Evolutionary conservation across 2,113 vertebrate species (phyloP), one percentile per base, ranked within the genome.

Genomic region (Origma solitaria): DNA sequence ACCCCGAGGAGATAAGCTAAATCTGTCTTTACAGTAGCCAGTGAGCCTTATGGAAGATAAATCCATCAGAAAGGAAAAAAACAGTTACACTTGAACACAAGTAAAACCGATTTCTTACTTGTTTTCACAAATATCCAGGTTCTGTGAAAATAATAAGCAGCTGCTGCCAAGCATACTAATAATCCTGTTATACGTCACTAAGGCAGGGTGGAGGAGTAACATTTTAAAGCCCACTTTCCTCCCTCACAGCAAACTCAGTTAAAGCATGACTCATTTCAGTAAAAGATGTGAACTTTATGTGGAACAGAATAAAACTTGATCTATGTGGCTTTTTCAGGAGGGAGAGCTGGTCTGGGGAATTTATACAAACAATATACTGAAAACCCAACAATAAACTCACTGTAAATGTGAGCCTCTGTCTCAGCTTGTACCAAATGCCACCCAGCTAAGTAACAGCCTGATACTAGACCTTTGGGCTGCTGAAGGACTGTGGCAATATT

Each of bases 161-260:
- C 79, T 93, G 86, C 88, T 95, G 94, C 90, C 88, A 96, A 81
- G 90, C 85, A 83, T 81, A 90, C 90, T 94, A 96, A 96, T 90
- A 95, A 92, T 90, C 60, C 64, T 64, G 71, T 93, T 94, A 68
- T 38, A 93, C 92, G 94, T 94, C 94, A 86, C 71, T 44, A 47
- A 78, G 56, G 90, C 88, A 94, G 72, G 51, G 82, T 61, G 89
- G 93, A 96, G 93, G 95, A 96, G 92, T 77, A 93, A 96, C 94
- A 88, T 96, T 97, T 97, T 83, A 91, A 82, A 95, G 88, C 92
- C 88, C 90, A 96, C 94, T 94, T 96, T 94, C 90, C 88, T 96
- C 93, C 94, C 51, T 90, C 93, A 93, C 91, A 94, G 82, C 49
- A 94, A 94, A 80, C 85, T 94, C 88, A 35, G 90, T 62, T 80